Conservation (phyloP, 2,888 invertebrate species). For the Callimorpha dominula region DNA sequence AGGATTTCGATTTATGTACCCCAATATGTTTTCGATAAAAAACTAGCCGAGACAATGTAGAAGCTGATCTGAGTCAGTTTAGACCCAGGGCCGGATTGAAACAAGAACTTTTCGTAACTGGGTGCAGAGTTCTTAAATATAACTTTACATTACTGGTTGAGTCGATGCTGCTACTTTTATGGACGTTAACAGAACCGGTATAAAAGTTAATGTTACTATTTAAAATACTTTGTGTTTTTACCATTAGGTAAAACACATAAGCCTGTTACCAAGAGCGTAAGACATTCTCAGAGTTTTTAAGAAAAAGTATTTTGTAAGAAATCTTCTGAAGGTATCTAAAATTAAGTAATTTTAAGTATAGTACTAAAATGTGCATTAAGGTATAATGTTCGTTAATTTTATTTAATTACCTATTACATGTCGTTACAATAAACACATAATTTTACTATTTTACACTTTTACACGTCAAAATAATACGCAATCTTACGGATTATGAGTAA, state of each 20-base stretch:
- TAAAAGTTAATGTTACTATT: too few species aligned
- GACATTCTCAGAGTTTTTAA: too few species aligned
- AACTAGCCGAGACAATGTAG: conserved; percentile 54
- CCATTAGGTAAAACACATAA: too few species aligned
- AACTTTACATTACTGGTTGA: not conserved
- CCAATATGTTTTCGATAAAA: conserved; percentile 61
- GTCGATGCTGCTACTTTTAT: not conserved
- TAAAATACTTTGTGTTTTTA: too few species aligned
- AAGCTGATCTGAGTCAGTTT: conserved; percentile 35
- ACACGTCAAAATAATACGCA: too few species aligned
- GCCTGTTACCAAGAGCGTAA: too few species aligned
- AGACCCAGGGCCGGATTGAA: conserved; percentile 33
- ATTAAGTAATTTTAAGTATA: not conserved
- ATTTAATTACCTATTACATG: not conserved
- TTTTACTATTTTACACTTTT: too few species aligned
- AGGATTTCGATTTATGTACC: conserved; percentile 58
- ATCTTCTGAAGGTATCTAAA: not conserved
- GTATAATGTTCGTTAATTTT: not conserved
- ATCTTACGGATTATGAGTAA: too few species aligned
- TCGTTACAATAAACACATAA: not conserved
- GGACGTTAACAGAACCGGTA: not conserved
- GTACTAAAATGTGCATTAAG: not conserved
- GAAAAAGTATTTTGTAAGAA: not conserved
- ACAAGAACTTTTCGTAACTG: not conserved
- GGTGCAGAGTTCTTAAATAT: not conserved